Conservation (phyloP, 2,888 invertebrate genomes). For the Drosophila birchii region DNA sequence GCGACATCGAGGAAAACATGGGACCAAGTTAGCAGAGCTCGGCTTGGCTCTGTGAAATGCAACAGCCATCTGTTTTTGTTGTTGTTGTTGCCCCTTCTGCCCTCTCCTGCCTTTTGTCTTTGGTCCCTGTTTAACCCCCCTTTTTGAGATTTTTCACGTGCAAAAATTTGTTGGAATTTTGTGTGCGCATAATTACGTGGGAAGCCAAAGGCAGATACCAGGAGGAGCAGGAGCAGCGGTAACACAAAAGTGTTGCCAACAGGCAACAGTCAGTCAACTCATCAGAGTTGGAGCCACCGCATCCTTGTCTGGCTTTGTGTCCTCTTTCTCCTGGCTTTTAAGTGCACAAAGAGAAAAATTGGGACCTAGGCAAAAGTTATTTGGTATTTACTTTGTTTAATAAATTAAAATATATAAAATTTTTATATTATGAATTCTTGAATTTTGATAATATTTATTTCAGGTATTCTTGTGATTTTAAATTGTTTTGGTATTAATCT, state of each 20-base stretch:
- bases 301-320: conserved; percentile 41
- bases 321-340: background rate
- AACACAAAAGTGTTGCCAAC: conserved; percentile 47
- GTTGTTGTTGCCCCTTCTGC: conserved; percentile 22
- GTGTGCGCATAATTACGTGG: conserved; percentile 76
- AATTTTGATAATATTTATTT: too few relatives aligned
- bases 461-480: too few relatives aligned
- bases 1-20: conserved; percentile 55
- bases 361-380: background rate
- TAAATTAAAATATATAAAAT: background rate
- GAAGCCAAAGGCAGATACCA: conserved; percentile 46
- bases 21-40: conserved; percentile 19
- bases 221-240: conserved; percentile 1
- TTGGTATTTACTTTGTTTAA: background rate
- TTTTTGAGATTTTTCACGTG: conserved; percentile 62
- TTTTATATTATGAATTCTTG: background rate
- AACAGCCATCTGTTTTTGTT: conserved; percentile 48
- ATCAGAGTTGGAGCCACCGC: conserved; percentile 25
- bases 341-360: background rate
- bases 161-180: conserved; percentile 60
- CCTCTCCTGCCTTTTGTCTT: background rate
- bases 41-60: conserved; percentile 36
- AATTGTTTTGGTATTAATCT: too few relatives aligned
- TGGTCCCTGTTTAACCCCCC: conserved; percentile 20
- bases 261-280: conserved; percentile 38